These are phyloP conservation scores for Cartodere bifasciata DNA, from an alignment of 2,888 invertebrate species.

Conservation along the genomic window DNA sequence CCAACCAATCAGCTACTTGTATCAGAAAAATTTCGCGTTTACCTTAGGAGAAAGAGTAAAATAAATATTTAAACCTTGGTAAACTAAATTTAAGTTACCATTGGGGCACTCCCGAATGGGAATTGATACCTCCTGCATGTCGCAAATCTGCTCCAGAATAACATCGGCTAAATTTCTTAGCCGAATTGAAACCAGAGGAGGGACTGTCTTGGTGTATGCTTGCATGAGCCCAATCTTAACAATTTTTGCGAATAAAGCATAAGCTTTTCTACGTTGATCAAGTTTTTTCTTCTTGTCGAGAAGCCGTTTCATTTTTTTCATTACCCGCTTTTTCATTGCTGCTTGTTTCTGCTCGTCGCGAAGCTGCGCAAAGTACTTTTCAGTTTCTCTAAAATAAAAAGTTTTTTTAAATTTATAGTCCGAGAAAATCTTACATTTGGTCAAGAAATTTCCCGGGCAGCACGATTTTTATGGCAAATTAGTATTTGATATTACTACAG, in stretches of 20 bases:
- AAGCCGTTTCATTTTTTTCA: conserved; percentile 18
- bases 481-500: too few species aligned
- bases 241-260: conserved; percentile 17
- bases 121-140: conserved; percentile 79
- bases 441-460: too few species aligned
- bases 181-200: conserved; percentile 43
- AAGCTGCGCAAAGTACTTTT: conserved; percentile 43
- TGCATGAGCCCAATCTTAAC: conserved; percentile 23
- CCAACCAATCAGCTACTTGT: conserved; percentile 29
- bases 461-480: conserved; percentile 1
- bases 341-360: conserved; percentile 16
- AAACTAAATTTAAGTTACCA: too few species aligned
- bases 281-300: conserved; percentile 13
- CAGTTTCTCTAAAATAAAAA: conserved; percentile 38
- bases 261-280: conserved; percentile 17
- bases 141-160: conserved; percentile 43
- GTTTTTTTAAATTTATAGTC: not conserved
- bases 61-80: too few species aligned
- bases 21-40: conserved; percentile 24
- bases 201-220: conserved; percentile 29
- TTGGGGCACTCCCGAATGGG: conserved; percentile 37
- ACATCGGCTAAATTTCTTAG: conserved; percentile 44
- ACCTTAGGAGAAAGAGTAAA: conserved; percentile 18
- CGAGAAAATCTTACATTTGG: too few species aligned
- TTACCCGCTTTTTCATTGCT: conserved; percentile 18